Evolutionary conservation across 2,797 vertebrate genomes (phyloP), one percentile per base, ranked within the genome.

Genomic region (Myiothlypis coronata): DNA sequence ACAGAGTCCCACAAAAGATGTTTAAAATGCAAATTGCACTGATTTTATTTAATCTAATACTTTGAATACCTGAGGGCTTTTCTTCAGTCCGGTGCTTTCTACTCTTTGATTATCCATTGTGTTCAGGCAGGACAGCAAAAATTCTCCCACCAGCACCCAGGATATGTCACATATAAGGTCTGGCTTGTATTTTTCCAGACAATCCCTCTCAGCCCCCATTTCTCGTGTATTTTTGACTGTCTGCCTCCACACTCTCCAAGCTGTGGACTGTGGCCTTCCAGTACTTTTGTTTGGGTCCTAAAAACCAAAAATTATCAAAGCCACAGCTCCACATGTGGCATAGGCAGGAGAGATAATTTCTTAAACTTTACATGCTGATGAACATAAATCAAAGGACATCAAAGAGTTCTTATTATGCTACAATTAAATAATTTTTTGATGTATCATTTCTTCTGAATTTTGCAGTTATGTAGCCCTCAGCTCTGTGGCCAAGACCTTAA

Each of bases 11-110:
- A 19, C 16, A 27, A 80, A 89, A 87, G 53, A 75, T 83, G 24
- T 90, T 91, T 93, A 90, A 96, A 95, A 96, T 94, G 88, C 59
- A 96, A 94, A 96, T 87, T 77, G 55, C 2, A 8, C 44, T 92
- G 70, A 74, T 43, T 63, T 87, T 84, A 74, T 82, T 93, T 90
- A 87, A 84, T 82, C 47, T 67, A 82, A 74, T 82, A 52, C 67
- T 90, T 89, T 49, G 24, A 43, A 70, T 67, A 87, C 80, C 80
- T 90, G 47, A 94, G 47, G 80, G 83, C 28, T 90, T 93, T 92
- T 89, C 24, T 82, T 23, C 26, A 69, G 39, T 67, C 52, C 34
- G 47, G 37, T 23, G 30, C 70, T 90, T 93, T 41, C 47, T 5
- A 16, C 41, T 87, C 46, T 72, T 68, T 79, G 16, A 47, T 60